These are phyloP conservation scores for Ptychoptera contaminata DNA, from an alignment of 2,888 invertebrate genomes.

Conservation along the genomic window DNA sequence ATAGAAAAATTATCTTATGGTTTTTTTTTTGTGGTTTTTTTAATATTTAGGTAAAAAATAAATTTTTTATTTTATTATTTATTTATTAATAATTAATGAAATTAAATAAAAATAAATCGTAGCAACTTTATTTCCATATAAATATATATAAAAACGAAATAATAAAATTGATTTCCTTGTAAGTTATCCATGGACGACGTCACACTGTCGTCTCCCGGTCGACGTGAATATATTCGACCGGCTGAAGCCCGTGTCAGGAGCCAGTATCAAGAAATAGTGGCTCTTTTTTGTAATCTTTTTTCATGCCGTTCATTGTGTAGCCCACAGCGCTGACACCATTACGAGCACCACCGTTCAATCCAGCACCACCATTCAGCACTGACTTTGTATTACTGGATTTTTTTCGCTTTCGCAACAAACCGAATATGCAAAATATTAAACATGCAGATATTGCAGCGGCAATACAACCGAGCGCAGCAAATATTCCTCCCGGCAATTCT, in stretches of 20 bases:
- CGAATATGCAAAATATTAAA: slow-evolving; percentile 39
- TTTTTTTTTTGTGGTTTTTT: too few relatives aligned
- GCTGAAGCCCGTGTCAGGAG: slow-evolving; percentile 80
- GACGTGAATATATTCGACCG: slow-evolving; percentile 85
- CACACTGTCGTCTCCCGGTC: slow-evolving; percentile 87
- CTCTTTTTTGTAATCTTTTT: slow-evolving; percentile 43
- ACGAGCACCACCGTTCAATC: too few relatives aligned
- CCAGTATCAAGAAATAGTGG: slow-evolving; percentile 34
- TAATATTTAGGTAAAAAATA: slow-evolving; percentile 1
- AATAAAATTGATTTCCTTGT: too few relatives aligned
- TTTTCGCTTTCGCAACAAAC: slow-evolving; percentile 39
- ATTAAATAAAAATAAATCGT: neutral
- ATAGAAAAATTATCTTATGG: too few relatives aligned
- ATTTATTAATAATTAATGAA: neutral
- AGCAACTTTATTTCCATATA: too few relatives aligned
- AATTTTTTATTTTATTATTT: neutral
- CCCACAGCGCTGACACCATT: slow-evolving; percentile 14
- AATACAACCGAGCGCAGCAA: slow-evolving; percentile 40
- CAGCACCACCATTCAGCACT: slow-evolving; percentile 3
- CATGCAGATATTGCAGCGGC: slow-evolving; percentile 40
- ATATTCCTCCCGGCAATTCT: slow-evolving; percentile 37
- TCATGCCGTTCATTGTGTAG: slow-evolving; percentile 34
- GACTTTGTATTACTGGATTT: slow-evolving; percentile 19
- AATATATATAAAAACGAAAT: too few relatives aligned
- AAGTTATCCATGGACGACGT: slow-evolving; percentile 24